These are phyloP conservation scores for Anastatus disparis DNA, from an alignment of 1,140 invertebrate species.

Conservation along the genomic window DNA sequence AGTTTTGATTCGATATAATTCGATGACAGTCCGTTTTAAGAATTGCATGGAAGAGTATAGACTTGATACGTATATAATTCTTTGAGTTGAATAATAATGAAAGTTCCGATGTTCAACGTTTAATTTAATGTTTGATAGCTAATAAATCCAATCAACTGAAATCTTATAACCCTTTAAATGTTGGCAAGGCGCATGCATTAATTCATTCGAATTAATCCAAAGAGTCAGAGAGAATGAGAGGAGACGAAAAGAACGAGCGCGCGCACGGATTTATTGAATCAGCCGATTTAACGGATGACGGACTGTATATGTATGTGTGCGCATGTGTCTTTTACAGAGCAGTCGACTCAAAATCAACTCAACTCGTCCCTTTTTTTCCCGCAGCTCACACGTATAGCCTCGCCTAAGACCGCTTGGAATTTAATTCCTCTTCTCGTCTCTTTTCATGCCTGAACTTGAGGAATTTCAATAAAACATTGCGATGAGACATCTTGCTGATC, in stretches of 20 bases:
- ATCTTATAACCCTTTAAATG: slow-evolving; percentile 57
- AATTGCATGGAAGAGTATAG: not conserved
- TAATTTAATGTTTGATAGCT: slow-evolving; percentile 37
- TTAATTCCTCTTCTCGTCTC: slow-evolving; percentile 11
- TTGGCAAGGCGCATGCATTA: slow-evolving; percentile 60
- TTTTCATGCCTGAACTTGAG: not conserved
- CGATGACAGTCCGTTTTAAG: not conserved
- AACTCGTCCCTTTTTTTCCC: not conserved
- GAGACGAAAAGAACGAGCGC: no score
- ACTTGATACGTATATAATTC: not conserved
- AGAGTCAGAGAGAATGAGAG: slow-evolving; percentile 44
- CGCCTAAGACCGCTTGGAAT: slow-evolving; percentile 21
- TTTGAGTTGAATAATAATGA: not conserved
- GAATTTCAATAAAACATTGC: slow-evolving; percentile 17
- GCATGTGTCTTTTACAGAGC: slow-evolving; percentile 25
- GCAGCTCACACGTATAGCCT: no score
- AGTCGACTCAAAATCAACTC: not conserved
- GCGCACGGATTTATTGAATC: slow-evolving; percentile 67
- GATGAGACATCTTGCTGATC: not conserved
- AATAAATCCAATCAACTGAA: slow-evolving; percentile 35
- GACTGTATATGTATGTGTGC: no score
- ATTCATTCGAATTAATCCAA: slow-evolving; percentile 66
- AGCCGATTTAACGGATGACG: slow-evolving; percentile 62
- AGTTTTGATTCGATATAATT: not conserved
- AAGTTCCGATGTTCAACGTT: not conserved